Base-by-base conservation (phyloP, 1,140 invertebrate genomes). In the Bombus huntii region DNA sequence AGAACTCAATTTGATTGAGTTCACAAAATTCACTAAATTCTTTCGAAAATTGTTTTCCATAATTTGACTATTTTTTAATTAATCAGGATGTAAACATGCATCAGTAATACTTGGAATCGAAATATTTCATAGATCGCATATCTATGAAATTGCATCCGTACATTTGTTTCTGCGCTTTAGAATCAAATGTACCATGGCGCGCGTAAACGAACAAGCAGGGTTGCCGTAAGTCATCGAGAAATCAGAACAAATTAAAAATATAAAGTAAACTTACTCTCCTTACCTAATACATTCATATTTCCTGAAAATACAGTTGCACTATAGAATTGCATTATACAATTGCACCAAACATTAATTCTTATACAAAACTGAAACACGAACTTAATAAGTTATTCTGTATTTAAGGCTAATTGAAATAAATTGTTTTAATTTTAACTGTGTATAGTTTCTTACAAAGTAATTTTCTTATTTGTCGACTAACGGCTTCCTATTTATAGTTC, bases 101-200 rank as follows among this genome's bases (percentile, higher is more conserved):
- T 90, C 86, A 81, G 86, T 90, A 90, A 90, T 87, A 71, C 66
- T 88, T 81, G 89, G 65, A 86, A 75, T 15, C 42, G 13, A 57
- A 68, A 68, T 28, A 65, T 86, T 76, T 39, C 31, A 78, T 74
- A 62, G 85, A 44, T 77, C 82, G 81, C 73, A 86, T 86, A 90
- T 90, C 68, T 68, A 39, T 85, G 73, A 68, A 85, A 47, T 82
- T 18, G 57, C 66, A 65, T 71, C 53, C 78, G 81, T 89, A 88
- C 89, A 89, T 93, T 93, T 89, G 80, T 89, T 93, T 93, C 93
- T 94, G 93, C 93, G 93, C 93, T 91, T 91, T 93, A 94, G 92
- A 92, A 88, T 89, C 76, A 81, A 91, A 87, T 83, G 92, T 89
- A 89, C 77, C 28, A 37, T 62, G 59, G 83, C 79, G 83, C 87